Evolutionary conservation across 2,797 vertebrate genomes (phyloP).

Genomic region (Neomorphus geoffroyi): DNA sequence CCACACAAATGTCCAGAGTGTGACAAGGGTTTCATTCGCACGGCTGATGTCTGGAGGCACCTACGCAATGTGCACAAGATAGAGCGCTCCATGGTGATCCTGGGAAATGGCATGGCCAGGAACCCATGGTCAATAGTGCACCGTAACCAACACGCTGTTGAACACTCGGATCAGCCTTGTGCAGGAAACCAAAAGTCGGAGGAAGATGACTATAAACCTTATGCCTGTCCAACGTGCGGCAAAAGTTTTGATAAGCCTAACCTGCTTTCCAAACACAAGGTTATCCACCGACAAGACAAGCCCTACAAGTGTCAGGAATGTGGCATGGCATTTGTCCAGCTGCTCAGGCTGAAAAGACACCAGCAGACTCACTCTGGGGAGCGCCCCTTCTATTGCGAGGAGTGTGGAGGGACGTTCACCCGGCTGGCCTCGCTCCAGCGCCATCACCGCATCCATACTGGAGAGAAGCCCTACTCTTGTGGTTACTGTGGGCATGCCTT

Average conservation of each 20-base stretch:
- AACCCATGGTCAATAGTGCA: conserved; percentile 16
- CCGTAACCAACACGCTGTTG: neutral
- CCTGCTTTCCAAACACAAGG: conserved; percentile 68
- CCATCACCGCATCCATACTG: conserved; percentile 43
- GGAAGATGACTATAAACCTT: neutral
- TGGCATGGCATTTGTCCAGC: conserved; percentile 51
- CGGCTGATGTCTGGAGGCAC: conserved; percentile 56
- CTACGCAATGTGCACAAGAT: conserved; percentile 43
- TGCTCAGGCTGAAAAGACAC: conserved; percentile 59
- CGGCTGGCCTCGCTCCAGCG: conserved; percentile 25
- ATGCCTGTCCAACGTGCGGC: neutral
- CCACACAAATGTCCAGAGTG: conserved; percentile 51
- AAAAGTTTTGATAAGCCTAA: conserved; percentile 49
- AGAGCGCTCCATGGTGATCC: conserved; percentile 48
- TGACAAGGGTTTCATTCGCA: conserved; percentile 67
- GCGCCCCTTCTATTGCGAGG: conserved; percentile 31
- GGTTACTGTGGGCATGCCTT: conserved; percentile 31
- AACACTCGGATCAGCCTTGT: neutral
- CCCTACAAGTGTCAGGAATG: conserved; percentile 61
- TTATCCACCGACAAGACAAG: conserved; percentile 52
- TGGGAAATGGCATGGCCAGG: neutral
- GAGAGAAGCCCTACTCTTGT: conserved; percentile 59
- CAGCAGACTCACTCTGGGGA: conserved; percentile 48
- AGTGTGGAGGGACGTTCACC: conserved; percentile 36
- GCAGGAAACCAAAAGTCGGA: neutral